A percentile compares a stretch with the other conserved stretches of the same genome.
These are phyloP conservation scores for Dicrostonyx torquatus DNA, from an alignment of 2,797 vertebrate species.

Conservation along the genomic window DNA sequence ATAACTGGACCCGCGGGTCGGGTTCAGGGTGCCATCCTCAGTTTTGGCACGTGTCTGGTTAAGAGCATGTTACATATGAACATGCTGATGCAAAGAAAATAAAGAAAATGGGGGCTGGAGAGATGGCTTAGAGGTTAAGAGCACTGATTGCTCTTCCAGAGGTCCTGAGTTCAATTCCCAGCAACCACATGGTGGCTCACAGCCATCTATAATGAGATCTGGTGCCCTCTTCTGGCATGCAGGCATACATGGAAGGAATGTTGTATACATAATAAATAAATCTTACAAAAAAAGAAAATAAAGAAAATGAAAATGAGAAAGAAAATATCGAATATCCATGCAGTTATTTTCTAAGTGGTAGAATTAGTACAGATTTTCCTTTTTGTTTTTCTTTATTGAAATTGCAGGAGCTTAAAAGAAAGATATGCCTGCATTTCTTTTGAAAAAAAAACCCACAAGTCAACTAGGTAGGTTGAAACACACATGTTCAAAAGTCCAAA, in stretches of 20 bases:
- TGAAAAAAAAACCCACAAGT: neutral
- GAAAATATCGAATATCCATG: slow-evolving; percentile 12
- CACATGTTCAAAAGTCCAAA: neutral
- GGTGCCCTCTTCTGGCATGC: no score
- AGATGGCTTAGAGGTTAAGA: no score
- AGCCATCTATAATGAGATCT: no score
- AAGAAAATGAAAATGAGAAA: neutral
- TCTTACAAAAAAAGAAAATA: no score
- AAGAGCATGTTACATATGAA: neutral
- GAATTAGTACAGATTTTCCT: neutral
- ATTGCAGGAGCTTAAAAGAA: neutral
- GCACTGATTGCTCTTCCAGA: no score
- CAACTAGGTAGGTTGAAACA: neutral
- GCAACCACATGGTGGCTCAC: no score
- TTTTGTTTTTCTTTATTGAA: neutral
- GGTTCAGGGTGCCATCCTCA: neutral
- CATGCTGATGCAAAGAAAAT: neutral
- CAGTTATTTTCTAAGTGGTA: neutral
- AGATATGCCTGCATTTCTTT: neutral
- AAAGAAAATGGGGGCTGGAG: no score
- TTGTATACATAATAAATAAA: no score
- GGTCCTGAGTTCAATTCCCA: no score
- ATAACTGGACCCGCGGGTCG: no score
- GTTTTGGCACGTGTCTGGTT: neutral
- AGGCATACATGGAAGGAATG: no score